Percentiles rank a stretch among this genome's conserved stretches.
phyloP scores from a whole-genome alignment of 2,888 invertebrate genomes.

The Harpagoxenus sublaevis region DNA sequence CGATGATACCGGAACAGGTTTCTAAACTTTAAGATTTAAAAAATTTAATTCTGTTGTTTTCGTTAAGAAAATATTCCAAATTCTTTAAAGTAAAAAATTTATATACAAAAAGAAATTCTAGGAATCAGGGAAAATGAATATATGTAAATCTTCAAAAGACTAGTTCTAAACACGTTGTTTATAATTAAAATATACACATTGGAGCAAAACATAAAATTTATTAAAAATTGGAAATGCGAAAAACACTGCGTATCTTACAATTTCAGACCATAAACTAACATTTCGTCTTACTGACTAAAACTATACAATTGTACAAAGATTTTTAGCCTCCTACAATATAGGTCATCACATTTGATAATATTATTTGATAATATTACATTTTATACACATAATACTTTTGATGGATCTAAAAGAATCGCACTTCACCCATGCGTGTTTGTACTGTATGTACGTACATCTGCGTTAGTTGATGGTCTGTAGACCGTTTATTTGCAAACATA shows the following conservation, averaged over 20 bases:
- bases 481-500: constrained; percentile 72
- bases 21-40: not conserved
- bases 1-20: not conserved
- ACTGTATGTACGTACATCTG: constrained; percentile 68
- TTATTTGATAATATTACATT: constrained; percentile 70
- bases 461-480: constrained; percentile 85
- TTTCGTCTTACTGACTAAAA: constrained; percentile 82
- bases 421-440: constrained; percentile 21
- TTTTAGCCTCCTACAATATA: constrained; percentile 76
- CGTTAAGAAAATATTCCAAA: not conserved
- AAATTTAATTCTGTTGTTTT: not conserved
- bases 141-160: not conserved
- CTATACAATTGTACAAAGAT: constrained; percentile 85
- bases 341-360: constrained; percentile 77
- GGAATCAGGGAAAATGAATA: not conserved
- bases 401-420: constrained; percentile 32
- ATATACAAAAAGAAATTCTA: not conserved
- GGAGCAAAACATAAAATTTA: constrained; percentile 65
- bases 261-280: constrained; percentile 86
- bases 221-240: constrained; percentile 67
- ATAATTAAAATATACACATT: constrained; percentile 33
- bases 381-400: constrained; percentile 64
- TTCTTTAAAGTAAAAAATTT: not conserved
- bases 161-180: not conserved
- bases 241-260: constrained; percentile 70